Evolutionary conservation across 2,888 invertebrate genomes (phyloP).

Genomic region (Helicoverpa assulta): DNA sequence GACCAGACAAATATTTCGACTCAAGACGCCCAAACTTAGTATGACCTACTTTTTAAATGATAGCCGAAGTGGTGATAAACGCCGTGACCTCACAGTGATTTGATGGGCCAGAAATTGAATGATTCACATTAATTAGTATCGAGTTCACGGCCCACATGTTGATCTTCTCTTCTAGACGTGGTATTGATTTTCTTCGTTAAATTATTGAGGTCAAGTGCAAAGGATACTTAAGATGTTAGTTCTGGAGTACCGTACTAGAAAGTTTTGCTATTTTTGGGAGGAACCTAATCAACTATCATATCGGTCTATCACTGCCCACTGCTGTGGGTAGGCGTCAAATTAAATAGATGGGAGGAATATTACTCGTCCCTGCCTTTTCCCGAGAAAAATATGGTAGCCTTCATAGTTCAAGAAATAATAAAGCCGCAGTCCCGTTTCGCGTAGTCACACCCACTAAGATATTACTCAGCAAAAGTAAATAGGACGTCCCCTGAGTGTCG

Average conservation of each 20-base stretch:
- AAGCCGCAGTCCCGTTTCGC: conserved; percentile 1
- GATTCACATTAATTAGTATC: conserved; percentile 47
- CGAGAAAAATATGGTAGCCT: neutral
- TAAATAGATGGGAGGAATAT: neutral
- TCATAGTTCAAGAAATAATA: too few relatives aligned
- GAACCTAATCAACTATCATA: neutral
- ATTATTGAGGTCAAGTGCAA: conserved; percentile 38
- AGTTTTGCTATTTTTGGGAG: neutral
- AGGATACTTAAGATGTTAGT: conserved; percentile 15
- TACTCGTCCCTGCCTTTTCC: neutral
- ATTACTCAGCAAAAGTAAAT: conserved; percentile 9
- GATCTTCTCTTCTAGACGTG: conserved; percentile 11
- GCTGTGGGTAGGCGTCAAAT: neutral
- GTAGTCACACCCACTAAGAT: neutral
- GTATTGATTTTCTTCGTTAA: conserved; percentile 36
- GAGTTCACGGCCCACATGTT: conserved; percentile 47
- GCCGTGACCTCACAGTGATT: conserved; percentile 48
- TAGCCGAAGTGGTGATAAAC: conserved; percentile 41
- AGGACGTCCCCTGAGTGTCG: conserved; percentile 26
- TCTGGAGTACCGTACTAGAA: neutral
- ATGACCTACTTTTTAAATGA: conserved; percentile 4
- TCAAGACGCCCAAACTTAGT: neutral
- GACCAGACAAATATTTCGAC: neutral
- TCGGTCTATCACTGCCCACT: neutral
- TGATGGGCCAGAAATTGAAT: conserved; percentile 54